A percentile compares a stretch with the other conserved stretches of the same genome.
Conservation (phyloP, 2,113 vertebrate genomes). For the Semnornis frantzii region DNA sequence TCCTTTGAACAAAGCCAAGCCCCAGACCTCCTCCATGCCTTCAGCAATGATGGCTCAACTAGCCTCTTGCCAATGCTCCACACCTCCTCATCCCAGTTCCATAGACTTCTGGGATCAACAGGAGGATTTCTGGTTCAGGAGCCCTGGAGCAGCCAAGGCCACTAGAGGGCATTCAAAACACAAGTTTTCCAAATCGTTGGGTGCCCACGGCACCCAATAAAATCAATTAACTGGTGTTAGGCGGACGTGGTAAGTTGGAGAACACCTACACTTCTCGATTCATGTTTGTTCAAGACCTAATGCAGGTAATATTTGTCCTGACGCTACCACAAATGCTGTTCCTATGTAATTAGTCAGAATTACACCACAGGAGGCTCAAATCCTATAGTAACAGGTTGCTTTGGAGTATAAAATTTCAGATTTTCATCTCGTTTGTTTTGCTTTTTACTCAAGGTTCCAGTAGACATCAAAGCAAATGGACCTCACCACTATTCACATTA, state of each 20-base stretch:
- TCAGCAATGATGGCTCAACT: accelerated
- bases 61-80: not conserved
- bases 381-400: constrained; percentile 22
- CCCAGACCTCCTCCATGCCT: not conserved
- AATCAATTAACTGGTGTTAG: not conserved
- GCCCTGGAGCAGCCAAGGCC: not conserved
- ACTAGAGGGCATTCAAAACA: constrained; percentile 57
- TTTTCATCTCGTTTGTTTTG: constrained; percentile 44
- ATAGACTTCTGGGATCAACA: too few relatives aligned
- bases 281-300: constrained; percentile 59
- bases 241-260: not conserved
- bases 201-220: not conserved
- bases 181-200: not conserved
- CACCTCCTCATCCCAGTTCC: not conserved
- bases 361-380: constrained; percentile 42
- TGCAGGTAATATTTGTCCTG: constrained; percentile 39
- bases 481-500: not conserved
- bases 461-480: constrained; percentile 55
- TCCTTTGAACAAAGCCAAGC: not conserved
- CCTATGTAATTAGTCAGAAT: constrained; percentile 49
- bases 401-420: constrained; percentile 17
- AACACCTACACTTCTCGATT: constrained; percentile 35
- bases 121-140: not conserved
- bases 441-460: constrained; percentile 32
- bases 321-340: constrained; percentile 53